Evolutionary conservation across 2,888 invertebrate species (phyloP), one percentile per base, ranked within the genome.

Genomic region (Byasa hedistus): DNA sequence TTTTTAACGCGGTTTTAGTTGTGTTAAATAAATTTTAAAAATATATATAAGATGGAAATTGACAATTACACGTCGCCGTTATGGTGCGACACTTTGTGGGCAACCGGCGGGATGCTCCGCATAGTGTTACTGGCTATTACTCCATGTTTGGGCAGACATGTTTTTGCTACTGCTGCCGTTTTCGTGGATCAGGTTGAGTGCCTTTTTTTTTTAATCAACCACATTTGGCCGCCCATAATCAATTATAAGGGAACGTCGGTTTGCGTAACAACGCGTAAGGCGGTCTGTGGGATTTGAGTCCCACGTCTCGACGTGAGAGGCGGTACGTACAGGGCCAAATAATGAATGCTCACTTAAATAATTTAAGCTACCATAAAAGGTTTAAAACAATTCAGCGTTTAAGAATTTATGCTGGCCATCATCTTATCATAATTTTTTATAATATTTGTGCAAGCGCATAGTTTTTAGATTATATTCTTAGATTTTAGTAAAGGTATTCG

Each of bases 221-320:
- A 76, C 77, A 80, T 82, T 76, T 73, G 73, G 78, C 75, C 76
- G 73, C 75, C 80, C 74, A 78, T 85, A 61, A 80, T 84, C 83
- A 85, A 84, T 86, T 86, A 86, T 80, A 79, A 77, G 79, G 81
- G 81, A 82, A 82, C 83, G 81, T 75, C 74, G 76, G 70, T 78
- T 83, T 76, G 80, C 80, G 82, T 81, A 82, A 81, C 74, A 68
- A 74, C 73, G 82, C 80, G 82, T 83, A 84, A 81, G 81, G 81
- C 74, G 69, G 70, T 71, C 68, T 57, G 70, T 69, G 65, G 55
- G 56, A 61, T 68, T 61, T 55, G 71, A 71, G 73, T 75, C 76
- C 78, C 77, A 76, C 79, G 79, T 76, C 73, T 69, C 72, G 73
- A 74, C 75, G 75, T 77, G 75, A 71, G 74, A 70, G 69, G 70